Evolutionary conservation across 35 echinoderm and acorn worm species (phyloP).

Genomic region (Ptychodera flava): DNA sequence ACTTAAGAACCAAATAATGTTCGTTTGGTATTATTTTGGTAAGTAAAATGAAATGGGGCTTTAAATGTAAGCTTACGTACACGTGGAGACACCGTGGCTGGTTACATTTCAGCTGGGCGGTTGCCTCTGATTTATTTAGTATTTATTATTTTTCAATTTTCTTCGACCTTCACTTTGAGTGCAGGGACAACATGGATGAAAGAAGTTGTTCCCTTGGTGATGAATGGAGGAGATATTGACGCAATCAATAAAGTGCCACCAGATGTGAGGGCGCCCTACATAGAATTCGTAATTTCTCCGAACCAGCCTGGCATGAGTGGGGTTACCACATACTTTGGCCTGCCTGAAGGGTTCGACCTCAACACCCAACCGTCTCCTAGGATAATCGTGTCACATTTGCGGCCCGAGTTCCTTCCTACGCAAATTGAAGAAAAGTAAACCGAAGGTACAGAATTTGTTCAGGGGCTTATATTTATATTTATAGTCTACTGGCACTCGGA

Average conservation of each 20-base stretch:
- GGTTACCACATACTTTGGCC: neutral
- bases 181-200: neutral
- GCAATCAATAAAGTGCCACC: neutral
- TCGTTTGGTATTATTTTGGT: too few species aligned
- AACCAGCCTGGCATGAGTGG: neutral
- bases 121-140: too few species aligned
- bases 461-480: too few species aligned
- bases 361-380: neutral
- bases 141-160: too few species aligned
- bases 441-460: too few species aligned
- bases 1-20: too few species aligned
- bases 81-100: too few species aligned
- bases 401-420: neutral
- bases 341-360: neutral
- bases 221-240: neutral
- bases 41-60: too few species aligned
- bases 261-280: neutral
- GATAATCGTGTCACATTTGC: neutral
- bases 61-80: too few species aligned
- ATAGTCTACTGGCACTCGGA: too few species aligned
- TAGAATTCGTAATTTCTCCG: neutral
- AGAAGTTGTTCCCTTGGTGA: neutral
- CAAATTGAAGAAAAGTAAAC: neutral
- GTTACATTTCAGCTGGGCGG: too few species aligned
- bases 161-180: too few species aligned